A percentile compares a stretch with the other conserved stretches of the same genome.
Conservation (phyloP, 2,888 invertebrate genomes). For the Meiosimyza decipiens region DNA sequence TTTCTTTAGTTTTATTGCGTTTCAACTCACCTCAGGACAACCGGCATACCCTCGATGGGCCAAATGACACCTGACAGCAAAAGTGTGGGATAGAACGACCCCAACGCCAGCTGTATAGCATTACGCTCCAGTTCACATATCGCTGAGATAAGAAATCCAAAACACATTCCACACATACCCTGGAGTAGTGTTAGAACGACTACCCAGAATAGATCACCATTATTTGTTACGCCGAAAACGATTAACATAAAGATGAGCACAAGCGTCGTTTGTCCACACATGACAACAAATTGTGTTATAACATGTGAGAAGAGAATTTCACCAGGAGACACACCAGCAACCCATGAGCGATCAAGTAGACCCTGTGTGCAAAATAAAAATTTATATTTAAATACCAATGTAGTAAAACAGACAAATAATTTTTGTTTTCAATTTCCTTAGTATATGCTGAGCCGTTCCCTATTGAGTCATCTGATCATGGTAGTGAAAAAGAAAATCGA, state of each 20-base stretch:
- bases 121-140: slow-evolving; percentile 91
- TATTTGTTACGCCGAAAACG: slow-evolving; percentile 89
- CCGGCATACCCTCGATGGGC: slow-evolving; percentile 97
- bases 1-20: not conserved
- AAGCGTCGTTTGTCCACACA: slow-evolving; percentile 92
- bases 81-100: slow-evolving; percentile 94
- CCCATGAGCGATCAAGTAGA: slow-evolving; percentile 90
- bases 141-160: slow-evolving; percentile 94
- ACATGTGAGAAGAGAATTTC: slow-evolving; percentile 95
- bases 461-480: too few relatives aligned
- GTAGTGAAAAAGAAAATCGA: too few relatives aligned
- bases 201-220: slow-evolving; percentile 87
- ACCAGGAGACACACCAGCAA: slow-evolving; percentile 90
- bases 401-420: too few relatives aligned
- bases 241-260: slow-evolving; percentile 92
- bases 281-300: slow-evolving; percentile 92
- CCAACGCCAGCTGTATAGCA: slow-evolving; percentile 91
- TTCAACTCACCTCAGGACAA: slow-evolving; percentile 72
- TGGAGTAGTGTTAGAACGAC: slow-evolving; percentile 87
- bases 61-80: slow-evolving; percentile 94
- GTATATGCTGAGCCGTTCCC: too few relatives aligned
- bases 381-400: not conserved
- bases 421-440: too few relatives aligned
- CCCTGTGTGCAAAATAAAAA: slow-evolving; percentile 67
- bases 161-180: slow-evolving; percentile 95